Percentiles rank a stretch among this genome's conserved stretches.
phyloP scores from a whole-genome alignment of 92 coral and sea anemone genomes.

The Epizoanthus stellaris region DNA sequence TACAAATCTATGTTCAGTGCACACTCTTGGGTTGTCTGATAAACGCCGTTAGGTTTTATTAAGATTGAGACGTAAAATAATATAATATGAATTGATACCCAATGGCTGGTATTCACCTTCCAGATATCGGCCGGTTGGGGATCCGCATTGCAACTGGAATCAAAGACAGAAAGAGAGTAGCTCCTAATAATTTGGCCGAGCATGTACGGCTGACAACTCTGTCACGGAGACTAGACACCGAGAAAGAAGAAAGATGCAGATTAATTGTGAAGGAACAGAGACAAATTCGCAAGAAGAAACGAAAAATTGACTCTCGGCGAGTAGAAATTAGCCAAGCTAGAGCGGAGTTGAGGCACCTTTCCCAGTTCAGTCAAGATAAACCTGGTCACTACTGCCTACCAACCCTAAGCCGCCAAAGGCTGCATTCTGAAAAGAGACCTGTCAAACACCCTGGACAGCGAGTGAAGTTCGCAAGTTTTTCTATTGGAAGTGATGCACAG shows the following conservation, averaged over 20 bases:
- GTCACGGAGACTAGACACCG: slow-evolving; percentile 75
- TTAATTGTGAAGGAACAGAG: slow-evolving; percentile 70
- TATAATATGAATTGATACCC: neutral
- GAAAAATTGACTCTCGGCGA: slow-evolving; percentile 71
- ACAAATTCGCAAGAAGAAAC: slow-evolving; percentile 67
- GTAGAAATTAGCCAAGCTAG: slow-evolving; percentile 56
- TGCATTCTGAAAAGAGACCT: neutral
- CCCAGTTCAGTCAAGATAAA: neutral
- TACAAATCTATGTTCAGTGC: neutral
- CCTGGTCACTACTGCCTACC: neutral
- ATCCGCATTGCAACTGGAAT: slow-evolving; percentile 86
- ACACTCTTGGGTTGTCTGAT: neutral
- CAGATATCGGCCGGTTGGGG: slow-evolving; percentile 87
- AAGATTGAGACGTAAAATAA: neutral
- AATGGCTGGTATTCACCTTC: slow-evolving; percentile 86
- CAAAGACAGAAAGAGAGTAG: slow-evolving; percentile 76
- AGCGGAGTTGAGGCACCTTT: neutral
- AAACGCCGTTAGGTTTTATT: neutral
- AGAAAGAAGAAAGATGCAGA: slow-evolving; percentile 72
- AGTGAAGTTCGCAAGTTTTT: slow-evolving; percentile 11
- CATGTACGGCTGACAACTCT: slow-evolving; percentile 68
- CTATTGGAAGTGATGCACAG: slow-evolving; percentile 2
- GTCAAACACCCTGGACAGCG: neutral
- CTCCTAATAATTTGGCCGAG: slow-evolving; percentile 74
- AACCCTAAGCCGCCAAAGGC: neutral